Percentiles rank a stretch among this genome's conserved stretches.
Conservation (phyloP, 2,888 invertebrate genomes). For the Agrilus cyanescens region DNA sequence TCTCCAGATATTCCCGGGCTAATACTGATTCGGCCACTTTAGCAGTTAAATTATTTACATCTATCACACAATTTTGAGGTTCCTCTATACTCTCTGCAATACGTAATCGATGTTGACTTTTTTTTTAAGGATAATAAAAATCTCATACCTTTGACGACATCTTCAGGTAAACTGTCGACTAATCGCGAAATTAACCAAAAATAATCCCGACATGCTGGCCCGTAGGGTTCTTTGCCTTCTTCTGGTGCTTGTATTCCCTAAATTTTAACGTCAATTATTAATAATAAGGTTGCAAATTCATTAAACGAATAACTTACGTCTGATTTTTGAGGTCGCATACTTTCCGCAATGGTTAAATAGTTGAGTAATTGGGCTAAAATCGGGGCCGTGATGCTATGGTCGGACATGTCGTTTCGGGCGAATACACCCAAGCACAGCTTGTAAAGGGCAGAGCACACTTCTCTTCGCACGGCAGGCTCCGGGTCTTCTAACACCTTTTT, state of each 20-base stretch:
- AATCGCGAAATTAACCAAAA: slow-evolving; percentile 86
- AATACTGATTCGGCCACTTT: slow-evolving; percentile 65
- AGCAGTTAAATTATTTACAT: slow-evolving; percentile 52
- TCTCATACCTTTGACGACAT: slow-evolving; percentile 53
- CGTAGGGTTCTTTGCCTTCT: slow-evolving; percentile 90
- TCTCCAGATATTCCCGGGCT: slow-evolving; percentile 70
- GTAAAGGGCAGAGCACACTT: slow-evolving; percentile 88
- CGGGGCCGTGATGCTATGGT: slow-evolving; percentile 59
- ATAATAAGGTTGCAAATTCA: too few relatives aligned
- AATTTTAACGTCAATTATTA: not conserved
- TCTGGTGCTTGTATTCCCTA: slow-evolving; percentile 36
- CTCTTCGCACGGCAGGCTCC: slow-evolving; percentile 80
- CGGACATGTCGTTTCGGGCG: slow-evolving; percentile 33
- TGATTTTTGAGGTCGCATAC: slow-evolving; percentile 58
- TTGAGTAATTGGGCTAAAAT: slow-evolving; percentile 69
- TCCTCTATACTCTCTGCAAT: slow-evolving; percentile 41
- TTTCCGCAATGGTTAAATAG: slow-evolving; percentile 72
- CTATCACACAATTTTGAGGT: slow-evolving; percentile 44
- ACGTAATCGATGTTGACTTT: not conserved
- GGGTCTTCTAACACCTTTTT: slow-evolving; percentile 68
- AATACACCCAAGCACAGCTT: slow-evolving; percentile 66
- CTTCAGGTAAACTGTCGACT: slow-evolving; percentile 74
- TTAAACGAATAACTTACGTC: slow-evolving; percentile 31
- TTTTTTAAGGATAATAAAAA: not conserved
- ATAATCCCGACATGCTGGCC: slow-evolving; percentile 88